A percentile compares a stretch with the other conserved stretches of the same genome.
Evolutionary conservation across 2,113 vertebrate genomes (phyloP).

Genomic region (Carlito syrichta): DNA sequence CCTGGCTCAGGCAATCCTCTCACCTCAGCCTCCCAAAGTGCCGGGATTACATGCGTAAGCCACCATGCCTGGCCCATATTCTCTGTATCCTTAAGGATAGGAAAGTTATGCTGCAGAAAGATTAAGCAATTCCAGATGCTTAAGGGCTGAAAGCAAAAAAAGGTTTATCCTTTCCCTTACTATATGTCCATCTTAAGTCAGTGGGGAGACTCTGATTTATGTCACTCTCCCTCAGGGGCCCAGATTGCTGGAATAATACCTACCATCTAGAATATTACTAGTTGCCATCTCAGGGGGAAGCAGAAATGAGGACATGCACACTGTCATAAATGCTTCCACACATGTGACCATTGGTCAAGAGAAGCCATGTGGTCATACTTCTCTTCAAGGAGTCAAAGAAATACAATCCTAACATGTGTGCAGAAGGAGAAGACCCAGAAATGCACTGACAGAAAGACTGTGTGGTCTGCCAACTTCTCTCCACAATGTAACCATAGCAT

Average conservation of each 20-base stretch:
- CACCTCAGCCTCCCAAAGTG: not conserved
- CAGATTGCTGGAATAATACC: not conserved
- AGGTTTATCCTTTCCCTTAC: not conserved
- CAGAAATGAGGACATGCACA: not conserved
- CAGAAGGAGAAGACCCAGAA: not conserved
- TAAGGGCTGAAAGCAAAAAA: not conserved
- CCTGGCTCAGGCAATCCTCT: not conserved
- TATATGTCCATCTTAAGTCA: not conserved
- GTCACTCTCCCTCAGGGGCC: not conserved
- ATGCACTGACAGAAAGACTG: not conserved
- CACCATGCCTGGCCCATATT: not conserved
- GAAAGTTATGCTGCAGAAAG: not conserved
- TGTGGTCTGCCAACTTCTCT: not conserved
- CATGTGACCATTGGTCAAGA: not conserved
- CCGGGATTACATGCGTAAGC: not conserved
- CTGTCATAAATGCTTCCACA: not conserved
- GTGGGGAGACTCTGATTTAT: not conserved
- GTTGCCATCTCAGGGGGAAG: not conserved
- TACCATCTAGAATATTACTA: not conserved
- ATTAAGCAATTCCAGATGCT: not conserved
- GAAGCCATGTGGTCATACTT: not conserved
- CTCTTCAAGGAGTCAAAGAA: not conserved
- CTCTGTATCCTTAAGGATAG: not conserved
- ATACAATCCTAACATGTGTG: not conserved
- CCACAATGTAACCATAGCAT: not conserved